phyloP scores from a whole-genome alignment of 2,797 vertebrate species.

The Salmo trutta region DNA sequence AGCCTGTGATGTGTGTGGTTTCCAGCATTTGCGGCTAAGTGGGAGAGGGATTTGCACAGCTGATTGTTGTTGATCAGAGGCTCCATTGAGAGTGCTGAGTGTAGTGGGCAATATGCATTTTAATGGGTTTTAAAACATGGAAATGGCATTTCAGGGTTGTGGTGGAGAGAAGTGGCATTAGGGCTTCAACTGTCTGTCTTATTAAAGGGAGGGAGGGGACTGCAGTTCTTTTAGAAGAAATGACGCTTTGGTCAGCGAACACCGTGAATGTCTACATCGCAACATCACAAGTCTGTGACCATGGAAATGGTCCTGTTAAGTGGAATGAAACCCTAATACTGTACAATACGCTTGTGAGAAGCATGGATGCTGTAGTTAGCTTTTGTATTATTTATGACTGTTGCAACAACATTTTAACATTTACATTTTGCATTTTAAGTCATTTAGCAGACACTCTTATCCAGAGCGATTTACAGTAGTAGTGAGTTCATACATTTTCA shows the following conservation, averaged over 20 bases:
- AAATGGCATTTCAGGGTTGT: not conserved
- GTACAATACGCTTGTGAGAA: too few species aligned
- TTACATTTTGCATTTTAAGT: too few species aligned
- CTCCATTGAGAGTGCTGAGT: not conserved
- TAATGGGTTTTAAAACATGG: not conserved
- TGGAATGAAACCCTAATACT: too few species aligned
- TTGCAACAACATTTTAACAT: not conserved
- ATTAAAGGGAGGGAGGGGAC: not conserved
- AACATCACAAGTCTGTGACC: too few species aligned
- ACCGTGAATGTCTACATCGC: not conserved
- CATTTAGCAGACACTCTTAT: not conserved
- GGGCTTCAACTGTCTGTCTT: not conserved
- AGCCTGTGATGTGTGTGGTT: not conserved
- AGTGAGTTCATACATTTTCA: too few species aligned
- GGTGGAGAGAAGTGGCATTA: not conserved
- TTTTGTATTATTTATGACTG: not conserved
- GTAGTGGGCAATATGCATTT: constrained; percentile 21
- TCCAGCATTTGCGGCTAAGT: not conserved
- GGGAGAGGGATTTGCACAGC: constrained; percentile 32
- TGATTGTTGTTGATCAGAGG: constrained; percentile 36
- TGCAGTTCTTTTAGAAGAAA: not conserved
- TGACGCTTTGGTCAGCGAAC: not conserved
- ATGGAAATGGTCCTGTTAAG: too few species aligned
- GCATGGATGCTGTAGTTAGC: not conserved
- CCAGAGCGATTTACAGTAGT: not conserved